Conservation (phyloP, 2,797 vertebrate genomes). For the Australoheros facetus region DNA sequence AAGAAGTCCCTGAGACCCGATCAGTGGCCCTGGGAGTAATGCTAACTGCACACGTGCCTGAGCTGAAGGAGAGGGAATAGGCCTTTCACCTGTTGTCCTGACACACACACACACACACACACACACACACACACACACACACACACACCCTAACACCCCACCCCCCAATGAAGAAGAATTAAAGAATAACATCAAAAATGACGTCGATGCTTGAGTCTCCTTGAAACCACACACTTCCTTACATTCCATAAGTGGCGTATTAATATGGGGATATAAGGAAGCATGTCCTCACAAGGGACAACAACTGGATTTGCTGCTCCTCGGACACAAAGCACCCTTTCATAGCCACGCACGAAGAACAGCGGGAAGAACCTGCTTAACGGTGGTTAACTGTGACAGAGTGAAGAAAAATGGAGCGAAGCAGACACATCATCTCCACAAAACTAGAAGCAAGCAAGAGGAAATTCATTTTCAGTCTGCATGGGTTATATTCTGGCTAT, state of each 20-base stretch:
- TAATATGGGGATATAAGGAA: conserved; percentile 99
- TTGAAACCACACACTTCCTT: conserved; percentile 98
- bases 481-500: background rate
- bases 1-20: conserved; percentile 65
- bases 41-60: conserved; percentile 66
- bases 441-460: background rate
- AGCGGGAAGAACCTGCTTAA: conserved; percentile 60
- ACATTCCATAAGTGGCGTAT: conserved; percentile 98
- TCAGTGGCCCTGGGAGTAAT: conserved; percentile 52
- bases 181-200: background rate
- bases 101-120: conserved; percentile 21
- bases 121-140: conserved; percentile 4
- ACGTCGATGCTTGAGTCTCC: conserved; percentile 69
- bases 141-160: conserved; percentile 14
- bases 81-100: conserved; percentile 75
- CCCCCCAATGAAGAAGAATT: conserved; percentile 1
- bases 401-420: background rate
- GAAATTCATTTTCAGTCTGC: background rate
- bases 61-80: conserved; percentile 56
- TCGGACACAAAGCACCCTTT: conserved; percentile 74
- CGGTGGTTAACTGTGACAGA: conserved; percentile 67
- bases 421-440: conserved; percentile 12
- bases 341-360: conserved; percentile 56
- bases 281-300: conserved; percentile 90
- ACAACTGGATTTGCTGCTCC: conserved; percentile 73